These are phyloP conservation scores for Scaptomyza caliginosa DNA, from an alignment of 2,888 invertebrate genomes.

Conservation along the genomic window DNA sequence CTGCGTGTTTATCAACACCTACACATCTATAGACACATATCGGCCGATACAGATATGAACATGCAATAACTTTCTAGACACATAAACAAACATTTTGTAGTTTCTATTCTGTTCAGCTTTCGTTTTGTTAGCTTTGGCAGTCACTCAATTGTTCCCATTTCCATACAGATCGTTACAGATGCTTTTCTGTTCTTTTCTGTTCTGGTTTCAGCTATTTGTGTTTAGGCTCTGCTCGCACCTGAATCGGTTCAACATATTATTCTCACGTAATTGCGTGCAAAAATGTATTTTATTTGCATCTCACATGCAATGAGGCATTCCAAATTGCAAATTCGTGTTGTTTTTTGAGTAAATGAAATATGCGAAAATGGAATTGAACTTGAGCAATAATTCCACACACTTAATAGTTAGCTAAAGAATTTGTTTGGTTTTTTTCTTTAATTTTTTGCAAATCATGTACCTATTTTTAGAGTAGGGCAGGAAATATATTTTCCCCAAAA, in stretches of 20 bases:
- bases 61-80: slow-evolving; percentile 65
- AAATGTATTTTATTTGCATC: not conserved
- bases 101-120: slow-evolving; percentile 27
- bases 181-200: too few species aligned
- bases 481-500: slow-evolving; percentile 41
- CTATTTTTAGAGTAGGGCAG: slow-evolving; percentile 38
- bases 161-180: slow-evolving; percentile 36
- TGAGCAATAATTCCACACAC: slow-evolving; percentile 21
- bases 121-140: slow-evolving; percentile 51
- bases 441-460: slow-evolving; percentile 37
- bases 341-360: slow-evolving; percentile 19
- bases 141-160: slow-evolving; percentile 27
- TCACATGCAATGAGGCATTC: slow-evolving; percentile 41
- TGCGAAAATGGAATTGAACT: slow-evolving; percentile 23
- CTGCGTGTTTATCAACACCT: slow-evolving; percentile 46
- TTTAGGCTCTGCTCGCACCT: slow-evolving; percentile 18
- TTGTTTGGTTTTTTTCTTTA: not conserved
- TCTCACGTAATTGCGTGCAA: slow-evolving; percentile 52
- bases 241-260: slow-evolving; percentile 32
- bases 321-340: slow-evolving; percentile 31
- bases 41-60: slow-evolving; percentile 46
- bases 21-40: not conserved
- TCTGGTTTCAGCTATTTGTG: slow-evolving; percentile 47
- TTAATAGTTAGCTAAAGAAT: not conserved
- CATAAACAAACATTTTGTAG: slow-evolving; percentile 68